A percentile compares a stretch with the other conserved stretches of the same genome.
These are phyloP conservation scores for Pelobates cultripes DNA, from an alignment of 2,797 vertebrate genomes.

Conservation along the genomic window DNA sequence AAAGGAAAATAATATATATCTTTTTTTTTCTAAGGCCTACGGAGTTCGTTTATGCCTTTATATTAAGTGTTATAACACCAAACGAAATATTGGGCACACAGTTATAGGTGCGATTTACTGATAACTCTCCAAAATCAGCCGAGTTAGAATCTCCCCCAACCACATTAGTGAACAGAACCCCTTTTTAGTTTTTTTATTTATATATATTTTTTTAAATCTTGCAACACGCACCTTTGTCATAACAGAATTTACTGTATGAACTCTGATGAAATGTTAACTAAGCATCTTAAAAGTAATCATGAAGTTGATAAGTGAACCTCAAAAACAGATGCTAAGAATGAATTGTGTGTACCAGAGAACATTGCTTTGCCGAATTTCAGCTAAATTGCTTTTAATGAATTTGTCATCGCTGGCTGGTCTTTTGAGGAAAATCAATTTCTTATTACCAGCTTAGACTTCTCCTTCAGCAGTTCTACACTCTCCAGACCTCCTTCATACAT, in stretches of 20 bases:
- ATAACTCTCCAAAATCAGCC: too few species aligned
- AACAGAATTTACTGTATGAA: constrained; percentile 6
- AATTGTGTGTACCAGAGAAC: constrained; percentile 16
- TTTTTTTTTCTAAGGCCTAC: too few species aligned
- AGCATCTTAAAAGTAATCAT: constrained; percentile 23
- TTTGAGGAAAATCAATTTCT: constrained; percentile 18
- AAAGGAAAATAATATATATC: too few species aligned
- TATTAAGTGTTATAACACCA: too few species aligned
- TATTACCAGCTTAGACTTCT: constrained; percentile 3
- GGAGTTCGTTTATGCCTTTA: too few species aligned
- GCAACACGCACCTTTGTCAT: too few species aligned
- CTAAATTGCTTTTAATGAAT: constrained; percentile 31
- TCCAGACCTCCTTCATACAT: not conserved
- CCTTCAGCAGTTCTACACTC: not conserved
- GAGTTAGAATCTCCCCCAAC: too few species aligned
- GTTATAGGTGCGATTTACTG: too few species aligned
- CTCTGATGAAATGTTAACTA: constrained; percentile 28
- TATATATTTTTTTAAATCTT: too few species aligned
- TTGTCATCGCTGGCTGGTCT: constrained; percentile 25
- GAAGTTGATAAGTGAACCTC: constrained; percentile 12
- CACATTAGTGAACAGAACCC: too few species aligned
- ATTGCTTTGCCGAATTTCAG: constrained; percentile 7
- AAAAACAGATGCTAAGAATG: not conserved
- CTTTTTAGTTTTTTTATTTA: too few species aligned
- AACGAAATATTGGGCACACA: too few species aligned